phyloP scores from a whole-genome alignment of 1,140 invertebrate species.

The Chymomyza costata region DNA sequence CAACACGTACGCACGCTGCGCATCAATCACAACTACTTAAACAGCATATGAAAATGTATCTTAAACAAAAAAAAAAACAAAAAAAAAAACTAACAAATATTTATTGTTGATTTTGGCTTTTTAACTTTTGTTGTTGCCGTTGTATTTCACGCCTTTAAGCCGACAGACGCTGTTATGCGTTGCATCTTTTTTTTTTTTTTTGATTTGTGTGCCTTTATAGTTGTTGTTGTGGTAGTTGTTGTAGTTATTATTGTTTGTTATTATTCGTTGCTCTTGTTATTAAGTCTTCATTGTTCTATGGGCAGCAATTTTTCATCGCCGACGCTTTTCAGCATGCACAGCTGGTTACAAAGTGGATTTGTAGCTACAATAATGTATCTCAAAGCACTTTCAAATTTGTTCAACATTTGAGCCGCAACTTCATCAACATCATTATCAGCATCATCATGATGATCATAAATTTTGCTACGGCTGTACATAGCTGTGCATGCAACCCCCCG shows the following conservation, averaged over 20 bases:
- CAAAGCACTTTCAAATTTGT: constrained; percentile 3
- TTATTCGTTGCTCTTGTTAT: constrained; percentile 28
- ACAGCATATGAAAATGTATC: constrained; percentile 59
- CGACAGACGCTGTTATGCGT: constrained; percentile 55
- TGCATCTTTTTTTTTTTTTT: constrained; percentile 1
- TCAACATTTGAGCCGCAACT: not conserved
- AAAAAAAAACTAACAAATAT: constrained; percentile 54
- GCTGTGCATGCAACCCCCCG: constrained; percentile 1
- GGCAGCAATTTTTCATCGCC: constrained; percentile 29
- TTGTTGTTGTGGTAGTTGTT: constrained; percentile 35
- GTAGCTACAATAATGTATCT: no score
- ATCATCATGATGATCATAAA: constrained; percentile 30
- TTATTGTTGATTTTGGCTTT: no score
- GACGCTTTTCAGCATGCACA: constrained; percentile 25
- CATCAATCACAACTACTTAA: constrained; percentile 70
- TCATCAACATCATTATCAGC: not conserved
- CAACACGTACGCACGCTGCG: constrained; percentile 48
- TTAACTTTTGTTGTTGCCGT: constrained; percentile 52
- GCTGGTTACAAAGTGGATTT: constrained; percentile 7
- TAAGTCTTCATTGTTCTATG: constrained; percentile 5
- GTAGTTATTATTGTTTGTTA: constrained; percentile 26
- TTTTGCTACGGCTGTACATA: constrained; percentile 40
- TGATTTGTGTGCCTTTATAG: constrained; percentile 12
- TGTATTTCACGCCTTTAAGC: constrained; percentile 65
- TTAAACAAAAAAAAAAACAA: constrained; percentile 28